Evolutionary conservation across 2,797 vertebrate genomes (phyloP).

Genomic region (Orientallactaga sibirica): DNA sequence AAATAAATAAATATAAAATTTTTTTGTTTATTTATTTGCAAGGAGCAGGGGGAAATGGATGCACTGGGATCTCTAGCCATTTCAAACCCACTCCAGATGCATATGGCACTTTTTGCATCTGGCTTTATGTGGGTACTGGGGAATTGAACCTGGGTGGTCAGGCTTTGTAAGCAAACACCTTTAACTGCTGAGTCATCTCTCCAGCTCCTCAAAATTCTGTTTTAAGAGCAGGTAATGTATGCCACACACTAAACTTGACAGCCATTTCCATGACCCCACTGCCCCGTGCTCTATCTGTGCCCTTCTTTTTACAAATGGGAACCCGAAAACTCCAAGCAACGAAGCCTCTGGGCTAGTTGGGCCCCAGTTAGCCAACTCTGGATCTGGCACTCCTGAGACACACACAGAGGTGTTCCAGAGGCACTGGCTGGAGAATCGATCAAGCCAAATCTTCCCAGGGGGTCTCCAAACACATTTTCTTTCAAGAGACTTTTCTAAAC

Average conservation of each 20-base stretch:
- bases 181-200: no score
- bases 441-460: rapidly evolving
- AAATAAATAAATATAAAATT: no score
- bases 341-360: not conserved
- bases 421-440: rapidly evolving
- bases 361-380: rapidly evolving
- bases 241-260: rapidly evolving
- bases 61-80: no score
- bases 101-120: no score
- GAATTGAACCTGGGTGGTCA: no score
- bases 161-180: no score
- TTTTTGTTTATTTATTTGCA: no score
- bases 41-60: no score
- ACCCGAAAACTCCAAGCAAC: not conserved
- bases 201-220: no score
- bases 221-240: not conserved
- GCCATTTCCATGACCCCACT: not conserved
- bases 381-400: rapidly evolving
- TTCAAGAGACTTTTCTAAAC: not conserved
- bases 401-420: rapidly evolving
- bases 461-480: not conserved
- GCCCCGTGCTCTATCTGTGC: not conserved
- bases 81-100: no score
- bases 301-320: not conserved
- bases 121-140: no score